Conservation (phyloP, 2,797 vertebrate species). For the Acrocephalus scirpaceus region DNA sequence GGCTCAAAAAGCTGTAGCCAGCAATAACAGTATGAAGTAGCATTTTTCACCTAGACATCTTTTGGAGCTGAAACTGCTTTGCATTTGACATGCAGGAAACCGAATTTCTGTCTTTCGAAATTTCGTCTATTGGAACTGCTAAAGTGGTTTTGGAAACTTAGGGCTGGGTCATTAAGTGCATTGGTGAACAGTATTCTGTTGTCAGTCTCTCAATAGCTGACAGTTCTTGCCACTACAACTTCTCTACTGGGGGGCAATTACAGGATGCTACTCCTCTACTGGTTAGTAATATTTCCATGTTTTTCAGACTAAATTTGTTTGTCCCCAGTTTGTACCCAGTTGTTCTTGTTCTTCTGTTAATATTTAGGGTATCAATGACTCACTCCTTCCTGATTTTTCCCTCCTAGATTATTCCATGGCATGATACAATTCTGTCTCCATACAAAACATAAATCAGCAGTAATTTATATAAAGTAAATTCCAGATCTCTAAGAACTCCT, state of each 20-base stretch:
- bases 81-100: not conserved
- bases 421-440: not conserved
- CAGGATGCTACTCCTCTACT: not conserved
- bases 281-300: not conserved
- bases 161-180: not conserved
- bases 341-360: not conserved
- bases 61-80: not conserved
- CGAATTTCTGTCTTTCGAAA: not conserved
- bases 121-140: not conserved
- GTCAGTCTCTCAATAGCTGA: not conserved
- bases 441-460: not conserved
- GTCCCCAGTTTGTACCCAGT: not conserved
- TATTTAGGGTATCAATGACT: not conserved
- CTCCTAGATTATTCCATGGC: not conserved
- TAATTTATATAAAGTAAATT: constrained; percentile 25
- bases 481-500: not conserved
- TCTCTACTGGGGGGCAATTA: not conserved
- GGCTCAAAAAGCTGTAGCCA: not conserved
- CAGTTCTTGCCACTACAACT: not conserved
- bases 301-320: not conserved
- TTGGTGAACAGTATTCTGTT: not conserved
- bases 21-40: not conserved
- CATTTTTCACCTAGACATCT: not conserved
- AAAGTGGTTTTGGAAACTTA: not conserved
- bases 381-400: not conserved